Evolutionary conservation across 2,113 vertebrate genomes (phyloP), one percentile per base, ranked within the genome.

Genomic region (Coptodon bakossiorum): DNA sequence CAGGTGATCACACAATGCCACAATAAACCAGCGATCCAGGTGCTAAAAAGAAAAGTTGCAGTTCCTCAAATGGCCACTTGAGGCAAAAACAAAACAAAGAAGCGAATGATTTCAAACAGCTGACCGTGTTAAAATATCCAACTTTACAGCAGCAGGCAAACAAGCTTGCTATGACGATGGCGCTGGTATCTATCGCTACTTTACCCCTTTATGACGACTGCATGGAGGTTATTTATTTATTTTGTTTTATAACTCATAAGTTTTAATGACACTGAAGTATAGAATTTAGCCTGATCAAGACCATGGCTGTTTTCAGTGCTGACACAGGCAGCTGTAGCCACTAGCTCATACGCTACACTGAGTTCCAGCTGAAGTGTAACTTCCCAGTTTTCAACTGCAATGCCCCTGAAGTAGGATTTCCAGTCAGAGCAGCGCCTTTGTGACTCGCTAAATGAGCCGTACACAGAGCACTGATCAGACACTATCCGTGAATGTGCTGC

Each of bases 101-200:
- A 73, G 68, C 1, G 1, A 34, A 43, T 10, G 38, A 73, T 27
- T 48, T 76, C 68, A 17, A 43, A 76, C 40, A 29, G 24, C 14
- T 17, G 2, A 24, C 40, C 3, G 1, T 40, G 36, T 43, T 71
- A 71, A 71, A 71, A 43, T 43, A 45, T 45, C 22, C 38, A 27
- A 45, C n/a, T 71, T 43, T 9, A 71, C 38, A 43, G 38, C n/a
- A 43, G 38, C n/a, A 71, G 13, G n/a, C 5, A 43, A 71, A 71
- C n/a, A 71, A 73, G n/a, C 13, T 24, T 45, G 66, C 22, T 45
- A 16, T 9, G 22, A 73, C 3, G 2, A 17, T 0, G 7, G 0
- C 1, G 7, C 19, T n/a, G 59, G 19, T 68, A 22, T 3, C 63
- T 68, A 2, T 0, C 6, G 2, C 63, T 22, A 22, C 34, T n/a